Evolutionary conservation across 2,888 invertebrate genomes (phyloP).

Genomic region (Myopa tessellatipennis): DNA sequence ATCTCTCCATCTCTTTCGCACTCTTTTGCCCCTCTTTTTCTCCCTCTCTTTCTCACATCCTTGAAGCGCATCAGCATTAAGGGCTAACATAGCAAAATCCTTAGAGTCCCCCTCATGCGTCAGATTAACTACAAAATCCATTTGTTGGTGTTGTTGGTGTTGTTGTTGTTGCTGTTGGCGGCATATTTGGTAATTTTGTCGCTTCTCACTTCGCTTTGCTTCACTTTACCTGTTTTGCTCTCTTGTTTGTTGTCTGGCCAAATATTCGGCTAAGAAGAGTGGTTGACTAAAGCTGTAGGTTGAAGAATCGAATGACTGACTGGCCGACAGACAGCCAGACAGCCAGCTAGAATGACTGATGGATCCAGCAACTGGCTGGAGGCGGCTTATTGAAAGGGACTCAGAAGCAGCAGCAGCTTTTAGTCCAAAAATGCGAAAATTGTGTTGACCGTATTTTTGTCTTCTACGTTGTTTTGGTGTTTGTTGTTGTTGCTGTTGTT

Average conservation of each 20-base stretch:
- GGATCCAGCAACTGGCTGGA: not conserved
- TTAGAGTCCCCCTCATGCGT: not conserved
- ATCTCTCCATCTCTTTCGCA: not conserved
- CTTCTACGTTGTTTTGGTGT: not conserved
- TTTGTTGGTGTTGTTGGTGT: not conserved
- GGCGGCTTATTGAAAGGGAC: not conserved
- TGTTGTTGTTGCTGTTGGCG: not conserved
- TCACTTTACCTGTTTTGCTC: not conserved
- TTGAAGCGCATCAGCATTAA: not conserved
- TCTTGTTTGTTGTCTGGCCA: not conserved
- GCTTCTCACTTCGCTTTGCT: not conserved
- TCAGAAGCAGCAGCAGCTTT: not conserved
- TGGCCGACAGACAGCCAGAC: too few species aligned
- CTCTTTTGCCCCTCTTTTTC: not conserved
- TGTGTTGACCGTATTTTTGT: not conserved
- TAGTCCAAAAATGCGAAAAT: constrained; percentile 4
- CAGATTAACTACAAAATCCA: not conserved
- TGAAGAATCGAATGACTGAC: not conserved
- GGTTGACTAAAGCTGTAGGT: not conserved
- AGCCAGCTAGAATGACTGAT: not conserved
- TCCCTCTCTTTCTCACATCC: not conserved
- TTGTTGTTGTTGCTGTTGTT: not conserved
- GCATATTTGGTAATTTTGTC: too few species aligned
- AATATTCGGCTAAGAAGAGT: not conserved
- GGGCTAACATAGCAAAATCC: not conserved